Evolutionary conservation across 2,113 vertebrate genomes (phyloP).

Genomic region (Phainopepla nitens): DNA sequence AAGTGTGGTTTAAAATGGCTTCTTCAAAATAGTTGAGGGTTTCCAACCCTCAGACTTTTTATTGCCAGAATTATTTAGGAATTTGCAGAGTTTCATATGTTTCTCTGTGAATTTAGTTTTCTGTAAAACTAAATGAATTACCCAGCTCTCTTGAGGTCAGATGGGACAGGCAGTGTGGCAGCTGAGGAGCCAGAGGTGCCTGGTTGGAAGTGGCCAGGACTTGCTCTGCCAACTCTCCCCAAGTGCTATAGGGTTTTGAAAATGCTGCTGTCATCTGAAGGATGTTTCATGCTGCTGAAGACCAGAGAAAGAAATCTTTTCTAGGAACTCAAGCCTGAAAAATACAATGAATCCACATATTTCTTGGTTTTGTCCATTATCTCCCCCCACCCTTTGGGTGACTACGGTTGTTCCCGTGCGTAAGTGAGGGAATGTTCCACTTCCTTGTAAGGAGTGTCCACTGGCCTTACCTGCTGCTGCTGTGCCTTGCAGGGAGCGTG

Average conservation of each 20-base stretch:
- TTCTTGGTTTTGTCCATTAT: background rate
- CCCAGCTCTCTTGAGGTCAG: background rate
- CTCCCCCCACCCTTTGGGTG: background rate
- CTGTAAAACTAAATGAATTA: background rate
- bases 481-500: background rate
- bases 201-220: background rate
- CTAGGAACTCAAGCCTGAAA: background rate
- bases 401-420: fast-evolving
- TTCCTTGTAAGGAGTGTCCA: background rate
- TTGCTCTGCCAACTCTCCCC: background rate
- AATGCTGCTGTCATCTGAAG: background rate
- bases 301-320: background rate
- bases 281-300: background rate
- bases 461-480: background rate
- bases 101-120: background rate
- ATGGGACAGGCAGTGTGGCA: background rate
- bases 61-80: background rate
- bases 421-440: background rate
- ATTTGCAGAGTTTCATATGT: background rate
- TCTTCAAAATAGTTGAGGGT: background rate
- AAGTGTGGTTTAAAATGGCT: background rate
- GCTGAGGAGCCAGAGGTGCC: background rate
- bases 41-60: background rate
- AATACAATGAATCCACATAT: fast-evolving
- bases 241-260: background rate